These are phyloP conservation scores for Xenopus petersii DNA, from an alignment of 2,797 vertebrate genomes.

Conservation along the genomic window DNA sequence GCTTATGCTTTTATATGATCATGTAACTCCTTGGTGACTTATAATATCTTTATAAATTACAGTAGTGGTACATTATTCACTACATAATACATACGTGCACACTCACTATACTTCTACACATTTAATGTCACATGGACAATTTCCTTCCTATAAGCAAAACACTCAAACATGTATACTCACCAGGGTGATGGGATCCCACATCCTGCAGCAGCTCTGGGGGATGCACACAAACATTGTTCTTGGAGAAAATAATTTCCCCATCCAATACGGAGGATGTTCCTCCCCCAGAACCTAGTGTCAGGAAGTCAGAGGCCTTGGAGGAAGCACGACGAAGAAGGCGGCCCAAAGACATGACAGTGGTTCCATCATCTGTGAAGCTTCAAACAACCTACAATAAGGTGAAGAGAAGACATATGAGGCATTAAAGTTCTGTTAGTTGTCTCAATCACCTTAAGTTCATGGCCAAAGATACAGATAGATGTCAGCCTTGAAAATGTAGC, in stretches of 20 bases:
- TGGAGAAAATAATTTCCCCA: constrained; percentile 95
- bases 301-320: constrained; percentile 91
- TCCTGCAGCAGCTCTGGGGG: constrained; percentile 84
- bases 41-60: too few relatives aligned
- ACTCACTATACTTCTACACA: too few relatives aligned
- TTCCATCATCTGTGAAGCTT: constrained; percentile 82
- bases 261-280: constrained; percentile 71
- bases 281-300: constrained; percentile 81
- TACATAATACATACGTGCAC: too few relatives aligned
- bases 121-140: neutral
- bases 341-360: constrained; percentile 93
- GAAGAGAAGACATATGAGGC: neutral
- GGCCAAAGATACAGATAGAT: too few relatives aligned
- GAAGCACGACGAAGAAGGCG: constrained; percentile 94
- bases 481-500: too few relatives aligned
- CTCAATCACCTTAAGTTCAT: too few relatives aligned
- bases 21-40: too few relatives aligned
- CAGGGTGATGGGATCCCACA: constrained; percentile 90
- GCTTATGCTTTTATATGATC: too few relatives aligned
- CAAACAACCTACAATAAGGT: constrained; percentile 31
- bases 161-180: constrained; percentile 57
- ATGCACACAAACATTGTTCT: constrained; percentile 97
- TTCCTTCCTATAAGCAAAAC: neutral
- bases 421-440: too few relatives aligned
- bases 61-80: too few relatives aligned